These are phyloP conservation scores for Bucorvus abyssinicus DNA, from an alignment of 2,797 vertebrate genomes.

Conservation along the genomic window DNA sequence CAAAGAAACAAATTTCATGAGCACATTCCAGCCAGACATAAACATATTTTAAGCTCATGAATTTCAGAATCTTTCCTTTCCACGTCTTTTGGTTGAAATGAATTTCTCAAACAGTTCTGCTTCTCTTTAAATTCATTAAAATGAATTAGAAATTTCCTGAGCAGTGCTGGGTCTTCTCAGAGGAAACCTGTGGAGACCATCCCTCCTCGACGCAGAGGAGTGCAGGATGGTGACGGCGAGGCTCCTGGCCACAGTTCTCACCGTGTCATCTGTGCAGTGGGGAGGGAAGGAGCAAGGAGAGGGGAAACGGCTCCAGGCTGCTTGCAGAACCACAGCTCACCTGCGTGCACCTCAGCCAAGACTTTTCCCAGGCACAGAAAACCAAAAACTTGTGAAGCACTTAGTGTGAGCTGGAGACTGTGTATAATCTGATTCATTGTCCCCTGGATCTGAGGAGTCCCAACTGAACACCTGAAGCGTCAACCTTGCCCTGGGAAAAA, in stretches of 20 bases:
- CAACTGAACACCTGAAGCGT: not conserved
- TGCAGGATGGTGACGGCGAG: rapidly evolving
- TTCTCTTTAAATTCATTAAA: not conserved
- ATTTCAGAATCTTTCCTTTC: not conserved
- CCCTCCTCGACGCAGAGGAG: rapidly evolving
- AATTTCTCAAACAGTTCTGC: not conserved
- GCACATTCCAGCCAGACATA: not conserved
- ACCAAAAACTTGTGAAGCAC: not conserved
- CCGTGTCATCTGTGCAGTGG: rapidly evolving
- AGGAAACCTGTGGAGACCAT: not conserved
- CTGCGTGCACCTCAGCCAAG: not conserved
- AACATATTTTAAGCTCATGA: not conserved
- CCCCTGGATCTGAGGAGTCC: not conserved
- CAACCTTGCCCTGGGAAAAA: not conserved
- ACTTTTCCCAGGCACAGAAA: not conserved
- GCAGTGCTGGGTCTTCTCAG: not conserved
- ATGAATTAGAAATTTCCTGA: not conserved
- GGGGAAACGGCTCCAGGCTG: not conserved
- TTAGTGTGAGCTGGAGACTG: not conserved
- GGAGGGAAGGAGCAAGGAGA: not conserved
- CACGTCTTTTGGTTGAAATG: rapidly evolving
- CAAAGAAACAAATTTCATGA: conserved; percentile 9
- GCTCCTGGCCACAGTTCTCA: not conserved
- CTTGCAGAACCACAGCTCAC: not conserved
- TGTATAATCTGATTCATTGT: not conserved